Evolutionary conservation across 2,888 invertebrate genomes (phyloP).

Genomic region (Micropterix aruncella): DNA sequence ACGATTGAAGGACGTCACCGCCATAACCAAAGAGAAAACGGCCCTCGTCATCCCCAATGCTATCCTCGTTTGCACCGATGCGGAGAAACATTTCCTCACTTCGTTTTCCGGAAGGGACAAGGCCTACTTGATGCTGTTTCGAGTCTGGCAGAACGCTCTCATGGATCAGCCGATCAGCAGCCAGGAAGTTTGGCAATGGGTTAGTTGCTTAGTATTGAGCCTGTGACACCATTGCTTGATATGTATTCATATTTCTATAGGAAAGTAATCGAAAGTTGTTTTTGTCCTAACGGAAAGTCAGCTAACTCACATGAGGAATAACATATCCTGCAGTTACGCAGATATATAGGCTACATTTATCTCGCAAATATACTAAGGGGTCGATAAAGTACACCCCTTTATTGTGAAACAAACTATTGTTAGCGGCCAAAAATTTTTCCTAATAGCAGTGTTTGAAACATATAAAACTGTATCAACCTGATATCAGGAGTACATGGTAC

Average conservation of each 20-base stretch:
- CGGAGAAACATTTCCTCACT: constrained; percentile 85
- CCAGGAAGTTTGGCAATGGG: constrained; percentile 82
- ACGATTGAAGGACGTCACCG: constrained; percentile 80
- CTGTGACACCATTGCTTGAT: neutral
- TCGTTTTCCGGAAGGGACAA: constrained; percentile 92
- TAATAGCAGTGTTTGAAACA: no score
- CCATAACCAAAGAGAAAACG: constrained; percentile 91
- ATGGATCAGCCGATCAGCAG: constrained; percentile 76
- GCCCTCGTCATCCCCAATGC: constrained; percentile 94
- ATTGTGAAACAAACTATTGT: no score
- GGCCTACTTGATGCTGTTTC: constrained; percentile 87
- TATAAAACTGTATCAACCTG: no score
- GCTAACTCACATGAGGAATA: no score
- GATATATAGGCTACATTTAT: no score
- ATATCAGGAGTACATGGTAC: no score
- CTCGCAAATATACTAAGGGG: no score
- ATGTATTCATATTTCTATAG: neutral
- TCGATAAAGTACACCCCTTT: no score
- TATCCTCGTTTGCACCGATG: constrained; percentile 68
- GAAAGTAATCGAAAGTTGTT: no score
- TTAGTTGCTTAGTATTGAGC: constrained; percentile 21
- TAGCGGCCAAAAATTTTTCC: no score
- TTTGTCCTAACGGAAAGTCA: no score
- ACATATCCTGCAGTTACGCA: neutral
- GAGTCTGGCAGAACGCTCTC: constrained; percentile 92